Percentiles rank a stretch among this genome's conserved stretches.
Evolutionary conservation across 2,888 invertebrate species (phyloP).

Genomic region (Punctoribates punctum): DNA sequence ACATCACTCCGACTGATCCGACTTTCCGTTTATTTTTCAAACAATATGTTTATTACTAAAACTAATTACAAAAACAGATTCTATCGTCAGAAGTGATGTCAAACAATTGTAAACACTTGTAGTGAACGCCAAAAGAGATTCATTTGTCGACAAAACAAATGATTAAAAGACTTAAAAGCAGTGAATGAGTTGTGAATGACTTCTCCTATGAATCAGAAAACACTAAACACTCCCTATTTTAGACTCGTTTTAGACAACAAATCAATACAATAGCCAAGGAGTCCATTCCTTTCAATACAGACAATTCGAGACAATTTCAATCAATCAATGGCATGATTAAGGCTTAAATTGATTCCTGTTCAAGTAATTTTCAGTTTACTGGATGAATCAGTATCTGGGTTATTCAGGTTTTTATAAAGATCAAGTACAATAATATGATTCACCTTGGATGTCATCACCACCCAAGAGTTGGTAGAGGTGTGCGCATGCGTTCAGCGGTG

Average conservation of each 20-base stretch:
- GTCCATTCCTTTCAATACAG: not conserved
- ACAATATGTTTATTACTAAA: not conserved
- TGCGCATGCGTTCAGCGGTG: no score
- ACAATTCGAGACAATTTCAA: not conserved
- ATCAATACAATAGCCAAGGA: not conserved
- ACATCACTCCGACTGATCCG: conserved; percentile 60
- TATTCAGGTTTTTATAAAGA: no score
- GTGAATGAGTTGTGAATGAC: no score
- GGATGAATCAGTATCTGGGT: no score
- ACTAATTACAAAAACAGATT: not conserved
- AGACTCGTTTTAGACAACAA: not conserved
- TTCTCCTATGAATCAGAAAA: no score
- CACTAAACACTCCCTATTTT: conserved; percentile 1
- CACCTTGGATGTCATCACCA: no score
- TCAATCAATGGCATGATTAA: no score
- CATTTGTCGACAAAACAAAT: not conserved
- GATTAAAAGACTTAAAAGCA: not conserved
- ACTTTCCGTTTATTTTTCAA: not conserved
- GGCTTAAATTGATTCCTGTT: no score
- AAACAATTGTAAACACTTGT: not conserved
- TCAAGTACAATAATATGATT: no score
- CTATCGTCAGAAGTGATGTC: no score
- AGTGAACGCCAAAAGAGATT: not conserved
- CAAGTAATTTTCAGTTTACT: no score
- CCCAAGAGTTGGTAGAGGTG: no score